Conservation (phyloP, 2,888 invertebrate genomes). For the Bombylius major region DNA sequence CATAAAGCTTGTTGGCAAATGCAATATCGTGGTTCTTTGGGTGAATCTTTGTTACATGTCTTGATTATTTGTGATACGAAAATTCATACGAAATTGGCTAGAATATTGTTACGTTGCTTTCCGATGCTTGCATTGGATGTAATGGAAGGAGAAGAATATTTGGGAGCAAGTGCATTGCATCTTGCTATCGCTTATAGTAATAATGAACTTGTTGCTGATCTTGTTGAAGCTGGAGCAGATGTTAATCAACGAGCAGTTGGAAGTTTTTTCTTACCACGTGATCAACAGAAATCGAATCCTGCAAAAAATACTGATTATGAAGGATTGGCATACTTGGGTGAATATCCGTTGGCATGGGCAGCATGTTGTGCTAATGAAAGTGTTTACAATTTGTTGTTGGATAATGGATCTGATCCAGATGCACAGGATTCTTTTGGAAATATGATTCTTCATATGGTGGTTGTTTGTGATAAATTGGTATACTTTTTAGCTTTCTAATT, state of each 20-base stretch:
- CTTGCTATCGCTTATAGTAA: constrained; percentile 94
- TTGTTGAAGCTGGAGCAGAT: constrained; percentile 85
- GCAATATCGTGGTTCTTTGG: constrained; percentile 88
- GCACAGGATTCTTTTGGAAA: constrained; percentile 95
- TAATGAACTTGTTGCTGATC: constrained; percentile 84
- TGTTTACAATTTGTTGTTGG: constrained; percentile 88
- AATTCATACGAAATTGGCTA: constrained; percentile 56
- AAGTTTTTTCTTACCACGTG: constrained; percentile 90
- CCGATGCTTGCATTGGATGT: constrained; percentile 85
- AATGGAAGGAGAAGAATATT: constrained; percentile 94
- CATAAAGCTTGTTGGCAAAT: constrained; percentile 97
- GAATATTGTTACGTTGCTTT: constrained; percentile 80
- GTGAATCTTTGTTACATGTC: constrained; percentile 89
- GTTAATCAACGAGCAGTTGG: constrained; percentile 90
- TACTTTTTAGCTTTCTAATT: neutral
- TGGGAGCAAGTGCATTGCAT: constrained; percentile 89
- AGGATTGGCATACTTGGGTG: constrained; percentile 93
- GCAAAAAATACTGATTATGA: constrained; percentile 83
- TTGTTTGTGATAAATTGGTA: constrained; percentile 92
- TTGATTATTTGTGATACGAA: constrained; percentile 90
- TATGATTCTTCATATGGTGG: constrained; percentile 98
- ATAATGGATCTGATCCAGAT: constrained; percentile 89
- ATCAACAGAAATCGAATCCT: constrained; percentile 73
- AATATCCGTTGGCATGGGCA: constrained; percentile 94
- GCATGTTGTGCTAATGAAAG: constrained; percentile 96